phyloP scores from a whole-genome alignment of 2,797 vertebrate genomes.

The Neoniphon sammara region DNA sequence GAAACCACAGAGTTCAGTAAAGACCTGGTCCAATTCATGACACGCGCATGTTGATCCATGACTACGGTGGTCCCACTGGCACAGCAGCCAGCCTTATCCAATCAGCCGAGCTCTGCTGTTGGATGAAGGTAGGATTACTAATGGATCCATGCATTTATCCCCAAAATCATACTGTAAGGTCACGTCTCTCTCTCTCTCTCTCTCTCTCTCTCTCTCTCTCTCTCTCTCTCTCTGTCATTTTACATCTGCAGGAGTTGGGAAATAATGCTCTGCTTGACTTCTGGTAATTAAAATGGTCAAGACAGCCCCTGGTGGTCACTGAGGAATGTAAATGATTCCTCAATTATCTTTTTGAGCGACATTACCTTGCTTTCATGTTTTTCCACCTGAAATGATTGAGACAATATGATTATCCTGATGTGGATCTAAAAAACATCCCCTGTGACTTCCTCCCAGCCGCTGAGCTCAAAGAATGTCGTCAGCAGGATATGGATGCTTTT shows the following conservation, averaged over 20 bases:
- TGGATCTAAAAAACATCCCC: constrained; percentile 46
- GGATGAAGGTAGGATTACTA: constrained; percentile 7
- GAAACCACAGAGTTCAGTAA: constrained; percentile 10
- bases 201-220: not conserved
- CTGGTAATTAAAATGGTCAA: constrained; percentile 4
- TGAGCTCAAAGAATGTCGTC: constrained; percentile 65
- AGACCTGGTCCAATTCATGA: constrained; percentile 20
- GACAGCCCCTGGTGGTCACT: constrained; percentile 5
- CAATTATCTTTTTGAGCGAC: not conserved
- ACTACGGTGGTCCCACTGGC: constrained; percentile 20
- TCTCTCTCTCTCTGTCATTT: not conserved
- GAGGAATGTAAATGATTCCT: not conserved
- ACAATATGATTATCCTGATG: constrained; percentile 12
- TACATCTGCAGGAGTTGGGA: not conserved
- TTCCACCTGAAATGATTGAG: not conserved
- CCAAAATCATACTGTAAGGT: constrained; percentile 18
- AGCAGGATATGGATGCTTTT: constrained; percentile 61
- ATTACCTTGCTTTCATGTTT: not conserved
- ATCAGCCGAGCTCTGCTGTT: constrained; percentile 12
- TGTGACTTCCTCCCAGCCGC: constrained; percentile 57
- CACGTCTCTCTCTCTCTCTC: not conserved
- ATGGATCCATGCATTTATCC: constrained; percentile 20
- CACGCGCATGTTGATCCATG: constrained; percentile 21
- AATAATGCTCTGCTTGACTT: not conserved
- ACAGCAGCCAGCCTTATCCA: constrained; percentile 22